These are phyloP conservation scores for Casuarius casuarius DNA, from an alignment of 2,113 vertebrate species.

Conservation along the genomic window DNA sequence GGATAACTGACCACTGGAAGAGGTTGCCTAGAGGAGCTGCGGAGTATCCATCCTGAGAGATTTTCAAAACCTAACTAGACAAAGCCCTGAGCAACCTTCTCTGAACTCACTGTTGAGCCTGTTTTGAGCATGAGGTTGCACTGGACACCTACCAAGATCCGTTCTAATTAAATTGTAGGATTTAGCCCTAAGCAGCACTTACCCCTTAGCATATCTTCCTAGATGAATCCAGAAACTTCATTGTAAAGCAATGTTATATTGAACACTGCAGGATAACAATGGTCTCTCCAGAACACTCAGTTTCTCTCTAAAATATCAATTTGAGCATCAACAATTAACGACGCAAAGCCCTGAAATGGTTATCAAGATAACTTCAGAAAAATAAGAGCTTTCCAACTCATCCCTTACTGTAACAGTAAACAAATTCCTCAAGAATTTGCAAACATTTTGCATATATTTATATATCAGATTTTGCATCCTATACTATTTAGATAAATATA, in stretches of 20 bases:
- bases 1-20: neutral
- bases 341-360: neutral
- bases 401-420: neutral
- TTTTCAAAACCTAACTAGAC: neutral
- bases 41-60: neutral
- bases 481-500: neutral
- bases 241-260: neutral
- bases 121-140: neutral
- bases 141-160: neutral
- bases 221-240: neutral
- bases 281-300: neutral
- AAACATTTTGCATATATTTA: neutral
- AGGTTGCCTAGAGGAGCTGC: neutral
- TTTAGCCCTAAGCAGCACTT: neutral
- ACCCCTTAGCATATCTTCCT: neutral
- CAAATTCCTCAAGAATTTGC: neutral
- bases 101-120: neutral
- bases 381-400: neutral
- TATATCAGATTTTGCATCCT: neutral
- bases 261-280: neutral
- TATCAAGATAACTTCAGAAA: neutral
- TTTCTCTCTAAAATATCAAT: neutral
- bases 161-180: neutral
- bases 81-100: neutral
- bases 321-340: neutral